Conservation (phyloP, 53 echinoderm and acorn worm species). For the Antedon mediterranea region DNA sequence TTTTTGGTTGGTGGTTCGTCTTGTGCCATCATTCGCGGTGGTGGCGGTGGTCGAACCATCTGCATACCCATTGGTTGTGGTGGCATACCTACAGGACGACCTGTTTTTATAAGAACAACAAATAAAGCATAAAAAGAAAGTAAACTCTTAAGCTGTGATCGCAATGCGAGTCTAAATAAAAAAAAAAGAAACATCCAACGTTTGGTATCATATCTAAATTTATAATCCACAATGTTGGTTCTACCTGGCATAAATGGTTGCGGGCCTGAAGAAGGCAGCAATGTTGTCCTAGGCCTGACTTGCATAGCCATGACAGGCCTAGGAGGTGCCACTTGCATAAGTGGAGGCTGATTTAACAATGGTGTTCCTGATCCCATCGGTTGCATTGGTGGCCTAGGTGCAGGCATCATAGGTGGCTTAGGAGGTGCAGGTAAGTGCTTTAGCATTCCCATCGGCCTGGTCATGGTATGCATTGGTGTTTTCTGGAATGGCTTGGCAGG, state of each 20-base stretch:
- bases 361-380: not conserved
- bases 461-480: conserved; percentile 8
- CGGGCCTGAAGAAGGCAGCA: not conserved
- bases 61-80: not conserved
- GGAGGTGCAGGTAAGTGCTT: conserved; percentile 13
- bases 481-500: conserved; percentile 32
- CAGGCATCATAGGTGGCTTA: conserved; percentile 6
- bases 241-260: not conserved
- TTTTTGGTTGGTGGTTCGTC: conserved; percentile 83
- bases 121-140: too few species aligned
- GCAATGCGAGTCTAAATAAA: too few species aligned
- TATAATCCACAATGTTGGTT: too few species aligned
- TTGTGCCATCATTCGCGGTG: not conserved
- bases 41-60: conserved; percentile 2
- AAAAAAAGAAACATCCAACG: too few species aligned
- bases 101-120: too few species aligned
- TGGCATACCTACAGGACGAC: conserved; percentile 18
- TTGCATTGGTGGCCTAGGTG: conserved; percentile 14
- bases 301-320: not conserved
- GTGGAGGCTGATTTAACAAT: conserved; percentile 2
- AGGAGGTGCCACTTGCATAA: conserved; percentile 4
- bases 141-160: too few species aligned
- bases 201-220: too few species aligned
- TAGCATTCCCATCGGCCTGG: not conserved
- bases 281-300: not conserved